phyloP scores from a whole-genome alignment of 2,797 vertebrate genomes.

The Setipinna tenuifilis region DNA sequence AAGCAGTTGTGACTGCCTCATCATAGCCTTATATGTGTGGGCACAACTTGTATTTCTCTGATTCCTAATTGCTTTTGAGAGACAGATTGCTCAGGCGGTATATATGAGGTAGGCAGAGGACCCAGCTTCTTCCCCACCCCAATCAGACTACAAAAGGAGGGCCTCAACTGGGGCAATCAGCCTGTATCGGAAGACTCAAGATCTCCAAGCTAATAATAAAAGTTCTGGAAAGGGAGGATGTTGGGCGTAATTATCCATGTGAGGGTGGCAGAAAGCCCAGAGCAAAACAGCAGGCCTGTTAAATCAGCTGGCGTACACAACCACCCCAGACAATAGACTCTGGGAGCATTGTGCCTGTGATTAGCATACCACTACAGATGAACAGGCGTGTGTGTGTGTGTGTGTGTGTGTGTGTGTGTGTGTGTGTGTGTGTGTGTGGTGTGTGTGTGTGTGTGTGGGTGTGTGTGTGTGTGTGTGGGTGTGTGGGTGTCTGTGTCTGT shows the following conservation, averaged over 20 bases:
- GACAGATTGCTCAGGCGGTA: too few relatives aligned
- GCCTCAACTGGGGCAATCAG: conserved; percentile 75
- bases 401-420: too few relatives aligned
- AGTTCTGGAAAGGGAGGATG: conserved; percentile 64
- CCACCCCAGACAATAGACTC: conserved; percentile 63
- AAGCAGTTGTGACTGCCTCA: too few relatives aligned
- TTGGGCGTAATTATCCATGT: conserved; percentile 49
- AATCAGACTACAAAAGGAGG: conserved; percentile 66
- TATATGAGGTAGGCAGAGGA: conserved; percentile 25
- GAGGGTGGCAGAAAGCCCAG: conserved; percentile 38
- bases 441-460: too few relatives aligned
- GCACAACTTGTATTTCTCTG: too few relatives aligned
- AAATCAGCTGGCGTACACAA: conserved; percentile 67
- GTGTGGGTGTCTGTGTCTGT: too few relatives aligned
- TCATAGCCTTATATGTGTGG: too few relatives aligned
- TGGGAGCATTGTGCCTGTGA: conserved; percentile 64
- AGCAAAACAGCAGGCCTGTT: conserved; percentile 74
- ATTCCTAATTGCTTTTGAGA: too few relatives aligned
- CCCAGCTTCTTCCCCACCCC: conserved; percentile 34
- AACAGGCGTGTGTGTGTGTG: conserved; percentile 24
- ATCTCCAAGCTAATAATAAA: conserved; percentile 39
- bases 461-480: too few relatives aligned
- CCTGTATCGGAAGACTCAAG: conserved; percentile 43
- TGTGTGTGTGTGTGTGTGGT: too few relatives aligned
- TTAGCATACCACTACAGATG: conserved; percentile 61